Evolutionary conservation across 2,888 invertebrate genomes (phyloP).

Genomic region (Acleris holmiana): DNA sequence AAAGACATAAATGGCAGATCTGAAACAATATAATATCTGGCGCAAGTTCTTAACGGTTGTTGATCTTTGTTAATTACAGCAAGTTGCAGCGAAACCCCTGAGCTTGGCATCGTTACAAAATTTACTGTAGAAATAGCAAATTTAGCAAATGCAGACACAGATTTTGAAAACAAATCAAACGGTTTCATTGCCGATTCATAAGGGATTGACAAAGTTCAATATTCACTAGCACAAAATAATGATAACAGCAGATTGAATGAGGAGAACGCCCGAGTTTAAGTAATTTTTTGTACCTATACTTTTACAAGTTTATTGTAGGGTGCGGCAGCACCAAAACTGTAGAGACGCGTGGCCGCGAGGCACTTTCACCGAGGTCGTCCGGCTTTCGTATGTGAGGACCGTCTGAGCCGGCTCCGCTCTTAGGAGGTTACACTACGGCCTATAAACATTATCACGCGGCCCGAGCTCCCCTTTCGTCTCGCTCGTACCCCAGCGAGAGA

Average conservation of each 20-base stretch:
- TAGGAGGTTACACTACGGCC: conserved; percentile 28
- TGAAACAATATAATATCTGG: conserved; percentile 17
- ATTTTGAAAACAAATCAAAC: no score
- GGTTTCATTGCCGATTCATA: no score
- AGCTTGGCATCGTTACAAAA: conserved; percentile 17
- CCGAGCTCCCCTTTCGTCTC: conserved; percentile 51
- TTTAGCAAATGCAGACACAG: background rate
- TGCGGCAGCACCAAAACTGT: conserved; percentile 48
- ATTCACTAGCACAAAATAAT: background rate
- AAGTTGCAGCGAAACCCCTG: conserved; percentile 15
- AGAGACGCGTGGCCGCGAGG: conserved; percentile 58
- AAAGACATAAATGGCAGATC: conserved; percentile 4
- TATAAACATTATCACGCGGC: conserved; percentile 23
- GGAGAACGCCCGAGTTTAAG: background rate
- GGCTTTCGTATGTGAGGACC: conserved; percentile 64
- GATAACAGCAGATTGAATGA: background rate
- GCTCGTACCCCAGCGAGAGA: conserved; percentile 58
- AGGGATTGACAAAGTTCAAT: background rate
- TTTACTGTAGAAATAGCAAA: conserved; percentile 5
- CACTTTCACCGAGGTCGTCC: conserved; percentile 78
- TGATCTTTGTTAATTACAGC: conserved; percentile 25
- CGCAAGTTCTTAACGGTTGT: conserved; percentile 29
- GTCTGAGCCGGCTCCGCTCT: conserved; percentile 43
- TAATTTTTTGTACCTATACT: background rate
- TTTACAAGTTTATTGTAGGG: conserved; percentile 19